Conservation (phyloP, 2,888 invertebrate genomes). For the Parnassius mnemosyne region DNA sequence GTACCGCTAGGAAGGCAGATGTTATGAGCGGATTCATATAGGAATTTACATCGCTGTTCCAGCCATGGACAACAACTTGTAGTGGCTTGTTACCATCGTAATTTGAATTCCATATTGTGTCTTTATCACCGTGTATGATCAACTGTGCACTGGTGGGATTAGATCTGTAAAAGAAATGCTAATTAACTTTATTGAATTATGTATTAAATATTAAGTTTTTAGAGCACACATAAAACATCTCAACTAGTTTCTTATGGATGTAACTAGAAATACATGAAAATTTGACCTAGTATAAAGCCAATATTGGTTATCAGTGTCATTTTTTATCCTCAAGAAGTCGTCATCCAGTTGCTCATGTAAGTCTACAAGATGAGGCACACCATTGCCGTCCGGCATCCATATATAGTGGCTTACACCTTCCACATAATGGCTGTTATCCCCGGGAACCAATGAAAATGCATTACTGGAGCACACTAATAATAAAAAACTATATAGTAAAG, state of each 20-base stretch:
- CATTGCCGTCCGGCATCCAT: conserved; percentile 70
- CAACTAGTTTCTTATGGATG: not conserved
- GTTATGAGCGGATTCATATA: conserved; percentile 39
- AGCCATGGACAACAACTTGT: conserved; percentile 50
- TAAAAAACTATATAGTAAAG: not conserved
- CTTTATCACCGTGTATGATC: conserved; percentile 39
- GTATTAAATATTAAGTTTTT: not conserved
- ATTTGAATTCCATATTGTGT: conserved; percentile 43
- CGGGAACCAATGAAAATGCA: conserved; percentile 50
- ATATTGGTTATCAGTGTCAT: conserved; percentile 59
- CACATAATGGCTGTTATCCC: conserved; percentile 67
- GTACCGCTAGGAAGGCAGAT: conserved; percentile 42
- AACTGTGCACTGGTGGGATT: conserved; percentile 43
- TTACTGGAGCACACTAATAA: conserved; percentile 48
- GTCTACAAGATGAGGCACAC: conserved; percentile 57
- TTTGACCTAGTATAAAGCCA: conserved; percentile 57
- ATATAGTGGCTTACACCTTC: conserved; percentile 67
- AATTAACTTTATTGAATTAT: too few relatives aligned
- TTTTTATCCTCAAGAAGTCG: conserved; percentile 39
- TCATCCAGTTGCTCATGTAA: conserved; percentile 47
- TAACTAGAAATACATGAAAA: not conserved
- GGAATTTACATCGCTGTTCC: conserved; percentile 42
- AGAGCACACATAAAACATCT: not conserved
- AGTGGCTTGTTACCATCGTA: conserved; percentile 40
- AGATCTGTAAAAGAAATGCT: conserved; percentile 28